phyloP scores from a whole-genome alignment of 2,888 invertebrate species.

The Hylaea fasciaria region DNA sequence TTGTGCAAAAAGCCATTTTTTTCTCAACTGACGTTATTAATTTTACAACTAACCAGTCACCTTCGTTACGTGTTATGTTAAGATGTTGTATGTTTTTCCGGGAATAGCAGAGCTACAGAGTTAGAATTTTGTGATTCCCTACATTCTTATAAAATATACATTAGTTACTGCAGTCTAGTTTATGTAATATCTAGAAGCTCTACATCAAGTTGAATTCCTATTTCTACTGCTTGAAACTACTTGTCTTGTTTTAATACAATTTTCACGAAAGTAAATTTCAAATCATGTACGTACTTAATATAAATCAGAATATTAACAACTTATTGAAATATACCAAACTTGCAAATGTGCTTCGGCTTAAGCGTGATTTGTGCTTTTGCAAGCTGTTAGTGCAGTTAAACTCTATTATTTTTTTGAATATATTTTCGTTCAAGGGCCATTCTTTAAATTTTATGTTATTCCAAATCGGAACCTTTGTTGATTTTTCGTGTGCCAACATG shows the following conservation, averaged over 20 bases:
- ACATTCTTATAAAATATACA: background rate
- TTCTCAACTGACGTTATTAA: slow-evolving; percentile 31
- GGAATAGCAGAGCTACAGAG: background rate
- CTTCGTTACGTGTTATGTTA: slow-evolving; percentile 55
- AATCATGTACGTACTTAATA: background rate
- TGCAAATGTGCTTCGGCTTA: slow-evolving; percentile 63
- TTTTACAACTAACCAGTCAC: slow-evolving; percentile 72
- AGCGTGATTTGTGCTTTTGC: slow-evolving; percentile 72
- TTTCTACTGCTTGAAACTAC: background rate
- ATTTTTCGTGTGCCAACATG: background rate
- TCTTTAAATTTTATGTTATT: background rate
- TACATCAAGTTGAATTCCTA: slow-evolving; percentile 3
- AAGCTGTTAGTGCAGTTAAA: slow-evolving; percentile 78
- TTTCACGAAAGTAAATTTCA: background rate
- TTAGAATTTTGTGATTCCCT: background rate
- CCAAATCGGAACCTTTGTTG: background rate
- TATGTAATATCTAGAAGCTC: slow-evolving; percentile 6
- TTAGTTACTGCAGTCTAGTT: slow-evolving; percentile 1
- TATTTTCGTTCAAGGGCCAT: slow-evolving; percentile 50
- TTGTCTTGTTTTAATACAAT: background rate
- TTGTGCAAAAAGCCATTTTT: slow-evolving; percentile 29
- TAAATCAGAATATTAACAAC: background rate
- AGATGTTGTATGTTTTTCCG: slow-evolving; percentile 13
- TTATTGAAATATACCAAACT: slow-evolving; percentile 16
- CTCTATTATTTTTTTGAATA: slow-evolving; percentile 55